Conservation (phyloP, 2,113 vertebrate genomes). For the Halcyon senegalensis region DNA sequence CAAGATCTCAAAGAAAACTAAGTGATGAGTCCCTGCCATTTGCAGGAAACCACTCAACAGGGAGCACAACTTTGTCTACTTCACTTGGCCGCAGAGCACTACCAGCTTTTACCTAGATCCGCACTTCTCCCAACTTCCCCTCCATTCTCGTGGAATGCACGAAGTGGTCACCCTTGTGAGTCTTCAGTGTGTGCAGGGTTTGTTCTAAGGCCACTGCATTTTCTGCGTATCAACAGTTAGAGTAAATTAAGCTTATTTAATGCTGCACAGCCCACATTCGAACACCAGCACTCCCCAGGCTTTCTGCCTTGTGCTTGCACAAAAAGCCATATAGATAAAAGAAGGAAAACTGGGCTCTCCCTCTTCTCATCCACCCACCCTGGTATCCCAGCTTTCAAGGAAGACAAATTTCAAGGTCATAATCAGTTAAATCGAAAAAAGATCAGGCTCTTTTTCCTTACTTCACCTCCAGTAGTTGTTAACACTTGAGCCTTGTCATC, state of each 20-base stretch:
- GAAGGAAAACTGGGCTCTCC: not conserved
- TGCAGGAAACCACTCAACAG: not conserved
- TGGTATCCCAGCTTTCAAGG: not conserved
- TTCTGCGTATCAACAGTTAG: not conserved
- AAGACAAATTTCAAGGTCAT: not conserved
- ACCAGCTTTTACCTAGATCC: not conserved
- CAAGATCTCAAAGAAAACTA: not conserved
- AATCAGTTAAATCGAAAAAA: not conserved
- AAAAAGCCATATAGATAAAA: not conserved
- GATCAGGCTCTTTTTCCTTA: not conserved
- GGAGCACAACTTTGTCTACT: not conserved
- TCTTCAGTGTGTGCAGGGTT: not conserved
- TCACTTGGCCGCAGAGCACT: not conserved
- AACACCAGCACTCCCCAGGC: not conserved
- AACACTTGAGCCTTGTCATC: not conserved
- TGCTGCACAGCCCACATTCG: not conserved
- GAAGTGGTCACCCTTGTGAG: not conserved
- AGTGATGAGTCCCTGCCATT: not conserved
- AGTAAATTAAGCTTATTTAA: not conserved
- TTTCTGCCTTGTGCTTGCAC: not conserved
- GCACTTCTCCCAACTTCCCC: not conserved
- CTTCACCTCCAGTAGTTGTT: not conserved
- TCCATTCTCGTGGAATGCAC: fast-evolving
- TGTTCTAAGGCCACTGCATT: not conserved
- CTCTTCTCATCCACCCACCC: not conserved